phyloP scores from a whole-genome alignment of 2,888 invertebrate species.

The Metopia argyrocephala region DNA sequence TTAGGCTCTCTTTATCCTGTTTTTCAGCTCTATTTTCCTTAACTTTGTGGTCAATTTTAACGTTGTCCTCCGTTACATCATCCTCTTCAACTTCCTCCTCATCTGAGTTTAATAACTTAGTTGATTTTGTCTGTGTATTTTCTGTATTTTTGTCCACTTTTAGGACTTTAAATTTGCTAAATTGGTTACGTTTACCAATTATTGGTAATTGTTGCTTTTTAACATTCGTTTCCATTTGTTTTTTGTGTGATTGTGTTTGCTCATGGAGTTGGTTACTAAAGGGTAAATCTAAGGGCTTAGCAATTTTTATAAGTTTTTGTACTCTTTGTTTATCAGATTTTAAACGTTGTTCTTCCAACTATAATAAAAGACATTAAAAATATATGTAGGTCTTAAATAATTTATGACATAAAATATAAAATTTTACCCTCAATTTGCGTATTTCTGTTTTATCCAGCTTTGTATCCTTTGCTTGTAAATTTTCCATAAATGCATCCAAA shows the following conservation, averaged over 20 bases:
- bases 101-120: slow-evolving; percentile 67
- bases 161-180: slow-evolving; percentile 74
- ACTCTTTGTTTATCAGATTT: slow-evolving; percentile 84
- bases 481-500: slow-evolving; percentile 90
- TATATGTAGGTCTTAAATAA: not conserved
- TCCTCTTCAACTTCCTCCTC: slow-evolving; percentile 70
- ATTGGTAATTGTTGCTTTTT: slow-evolving; percentile 76
- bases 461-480: slow-evolving; percentile 80
- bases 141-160: slow-evolving; percentile 57
- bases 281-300: slow-evolving; percentile 82
- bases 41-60: not conserved
- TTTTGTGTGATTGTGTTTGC: slow-evolving; percentile 32
- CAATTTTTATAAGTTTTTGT: slow-evolving; percentile 86
- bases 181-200: slow-evolving; percentile 79
- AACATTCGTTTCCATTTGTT: not conserved
- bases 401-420: slow-evolving; percentile 22
- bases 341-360: slow-evolving; percentile 84
- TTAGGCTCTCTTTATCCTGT: not conserved
- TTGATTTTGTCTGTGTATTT: slow-evolving; percentile 50
- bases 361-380: slow-evolving; percentile 49
- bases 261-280: slow-evolving; percentile 79
- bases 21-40: not conserved
- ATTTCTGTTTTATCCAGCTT: slow-evolving; percentile 84
- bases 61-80: slow-evolving; percentile 43
- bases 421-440: slow-evolving; percentile 80